phyloP scores from a whole-genome alignment of 2,888 invertebrate species.

The Cheilosia impressa region DNA sequence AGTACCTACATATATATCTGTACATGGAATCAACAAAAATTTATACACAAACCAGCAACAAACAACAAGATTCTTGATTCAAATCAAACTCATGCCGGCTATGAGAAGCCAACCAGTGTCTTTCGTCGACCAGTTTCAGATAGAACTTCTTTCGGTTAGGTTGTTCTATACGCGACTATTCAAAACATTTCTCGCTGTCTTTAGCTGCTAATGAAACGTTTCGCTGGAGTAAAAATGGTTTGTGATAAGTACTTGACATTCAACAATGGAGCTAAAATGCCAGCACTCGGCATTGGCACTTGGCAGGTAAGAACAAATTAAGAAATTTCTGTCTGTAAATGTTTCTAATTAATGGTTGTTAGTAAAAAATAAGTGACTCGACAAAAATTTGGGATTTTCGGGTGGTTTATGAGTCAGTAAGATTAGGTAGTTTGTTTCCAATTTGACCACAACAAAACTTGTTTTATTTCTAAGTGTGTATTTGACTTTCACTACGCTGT shows the following conservation, averaged over 20 bases:
- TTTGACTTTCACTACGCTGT: no score
- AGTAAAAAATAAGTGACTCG: no score
- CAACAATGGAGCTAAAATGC: slow-evolving; percentile 87
- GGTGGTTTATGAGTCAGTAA: no score
- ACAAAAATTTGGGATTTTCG: no score
- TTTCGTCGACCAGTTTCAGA: slow-evolving; percentile 32
- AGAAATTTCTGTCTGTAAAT: neutral
- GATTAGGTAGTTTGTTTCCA: no score
- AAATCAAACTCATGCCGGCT: neutral
- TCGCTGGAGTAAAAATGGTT: slow-evolving; percentile 76
- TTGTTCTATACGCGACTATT: slow-evolving; percentile 25
- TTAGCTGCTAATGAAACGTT: slow-evolving; percentile 37
- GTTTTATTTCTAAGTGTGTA: no score
- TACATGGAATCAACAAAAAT: slow-evolving; percentile 6
- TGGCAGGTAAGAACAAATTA: slow-evolving; percentile 88
- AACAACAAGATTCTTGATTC: neutral
- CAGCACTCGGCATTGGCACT: slow-evolving; percentile 90
- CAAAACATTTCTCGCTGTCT: neutral
- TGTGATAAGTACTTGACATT: slow-evolving; percentile 81
- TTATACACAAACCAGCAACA: neutral
- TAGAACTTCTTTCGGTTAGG: slow-evolving; percentile 29
- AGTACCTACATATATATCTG: neutral
- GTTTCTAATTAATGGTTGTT: neutral
- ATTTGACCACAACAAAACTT: no score
- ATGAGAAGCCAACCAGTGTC: slow-evolving; percentile 1